These are phyloP conservation scores for Pungitius pungitius DNA, from an alignment of 2,113 vertebrate genomes.

Conservation along the genomic window DNA sequence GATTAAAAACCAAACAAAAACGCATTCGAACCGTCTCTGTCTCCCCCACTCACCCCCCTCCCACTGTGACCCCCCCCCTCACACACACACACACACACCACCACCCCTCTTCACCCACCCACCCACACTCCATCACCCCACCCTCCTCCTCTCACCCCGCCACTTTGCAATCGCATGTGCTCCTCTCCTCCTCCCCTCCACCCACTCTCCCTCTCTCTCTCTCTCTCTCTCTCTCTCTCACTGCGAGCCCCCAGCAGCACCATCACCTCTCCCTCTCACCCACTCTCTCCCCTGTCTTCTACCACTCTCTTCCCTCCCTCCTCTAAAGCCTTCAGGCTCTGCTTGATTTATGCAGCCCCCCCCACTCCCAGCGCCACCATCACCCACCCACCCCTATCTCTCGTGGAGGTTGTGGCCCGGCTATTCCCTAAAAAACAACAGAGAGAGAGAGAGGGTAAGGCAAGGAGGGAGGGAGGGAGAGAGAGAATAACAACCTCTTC, in stretches of 20 bases:
- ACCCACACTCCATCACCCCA: constrained; percentile 74
- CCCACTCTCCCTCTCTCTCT: constrained; percentile 70
- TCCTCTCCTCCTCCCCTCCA: constrained; percentile 68
- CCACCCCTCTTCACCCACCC: constrained; percentile 71
- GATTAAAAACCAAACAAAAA: background rate
- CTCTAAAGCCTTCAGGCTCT: constrained; percentile 74
- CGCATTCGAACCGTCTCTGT: constrained; percentile 31
- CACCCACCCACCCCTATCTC: constrained; percentile 75
- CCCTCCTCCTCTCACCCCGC: constrained; percentile 73
- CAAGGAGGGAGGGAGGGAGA: constrained; percentile 51
- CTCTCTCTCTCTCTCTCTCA: constrained; percentile 67
- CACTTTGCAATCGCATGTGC: constrained; percentile 59
- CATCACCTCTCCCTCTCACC: constrained; percentile 57
- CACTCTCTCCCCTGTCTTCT: constrained; percentile 64
- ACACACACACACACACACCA: constrained; percentile 69
- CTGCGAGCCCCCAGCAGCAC: constrained; percentile 73
- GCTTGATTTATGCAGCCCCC: constrained; percentile 80
- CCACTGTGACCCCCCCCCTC: constrained; percentile 66
- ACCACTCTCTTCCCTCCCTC: constrained; percentile 70
- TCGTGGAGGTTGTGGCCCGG: constrained; percentile 80
- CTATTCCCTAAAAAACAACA: constrained; percentile 86
- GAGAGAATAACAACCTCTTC: constrained; percentile 82
- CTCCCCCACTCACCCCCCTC: constrained; percentile 41
- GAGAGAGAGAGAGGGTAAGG: constrained; percentile 52
- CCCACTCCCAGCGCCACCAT: constrained; percentile 59